These are phyloP conservation scores for Psittacula echo DNA, from an alignment of 2,797 vertebrate genomes.

Conservation along the genomic window DNA sequence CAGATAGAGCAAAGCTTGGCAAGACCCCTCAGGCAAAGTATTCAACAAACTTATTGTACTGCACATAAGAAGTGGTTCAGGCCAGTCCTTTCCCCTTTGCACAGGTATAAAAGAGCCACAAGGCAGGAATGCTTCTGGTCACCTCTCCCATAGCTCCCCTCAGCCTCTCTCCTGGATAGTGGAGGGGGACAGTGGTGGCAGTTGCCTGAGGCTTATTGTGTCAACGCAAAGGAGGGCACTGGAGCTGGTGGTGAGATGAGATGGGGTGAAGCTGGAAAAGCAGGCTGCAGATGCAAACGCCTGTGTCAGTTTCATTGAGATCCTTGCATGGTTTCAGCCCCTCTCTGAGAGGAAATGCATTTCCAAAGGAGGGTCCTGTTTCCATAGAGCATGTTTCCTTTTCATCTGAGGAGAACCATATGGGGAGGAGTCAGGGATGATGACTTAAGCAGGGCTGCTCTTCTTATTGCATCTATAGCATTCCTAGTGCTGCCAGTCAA, in stretches of 20 bases:
- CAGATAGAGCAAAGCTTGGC: not conserved
- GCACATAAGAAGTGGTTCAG: not conserved
- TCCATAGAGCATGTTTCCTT: not conserved
- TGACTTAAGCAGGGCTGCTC: not conserved
- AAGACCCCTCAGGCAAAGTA: conserved; percentile 4
- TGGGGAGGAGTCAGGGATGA: not conserved
- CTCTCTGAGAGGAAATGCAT: not conserved
- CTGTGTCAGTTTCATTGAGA: not conserved
- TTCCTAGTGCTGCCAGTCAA: not conserved
- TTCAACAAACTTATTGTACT: not conserved
- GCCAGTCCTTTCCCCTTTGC: not conserved
- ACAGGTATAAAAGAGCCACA: not conserved
- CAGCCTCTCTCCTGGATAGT: not conserved
- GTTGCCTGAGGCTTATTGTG: not conserved
- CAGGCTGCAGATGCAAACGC: not conserved
- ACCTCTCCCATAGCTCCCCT: not conserved
- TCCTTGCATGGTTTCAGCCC: not conserved
- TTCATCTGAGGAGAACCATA: not conserved
- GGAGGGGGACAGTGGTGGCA: not conserved
- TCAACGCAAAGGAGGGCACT: not conserved
- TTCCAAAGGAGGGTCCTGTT: not conserved
- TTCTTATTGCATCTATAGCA: not conserved
- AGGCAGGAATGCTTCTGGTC: not conserved
- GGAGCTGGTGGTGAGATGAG: not conserved
- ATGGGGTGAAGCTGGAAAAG: not conserved